Evolutionary conservation across 2,113 vertebrate species (phyloP).

Genomic region (Dryoscopus gambensis): DNA sequence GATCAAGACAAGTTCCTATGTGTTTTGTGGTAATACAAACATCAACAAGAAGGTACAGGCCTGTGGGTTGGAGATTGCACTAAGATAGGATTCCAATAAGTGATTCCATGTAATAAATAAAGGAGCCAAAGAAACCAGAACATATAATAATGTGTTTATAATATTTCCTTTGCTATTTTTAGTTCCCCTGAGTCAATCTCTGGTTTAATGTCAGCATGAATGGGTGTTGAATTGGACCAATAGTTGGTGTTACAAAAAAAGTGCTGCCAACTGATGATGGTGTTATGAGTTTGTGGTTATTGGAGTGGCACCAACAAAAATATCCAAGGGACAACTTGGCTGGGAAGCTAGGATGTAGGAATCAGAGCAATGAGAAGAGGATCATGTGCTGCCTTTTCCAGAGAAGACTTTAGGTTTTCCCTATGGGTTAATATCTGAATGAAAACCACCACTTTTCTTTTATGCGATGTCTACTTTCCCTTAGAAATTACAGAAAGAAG

Average conservation of each 20-base stretch:
- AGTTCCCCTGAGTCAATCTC: not conserved
- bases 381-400: not conserved
- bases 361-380: not conserved
- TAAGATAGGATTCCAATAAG: not conserved
- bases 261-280: fast-evolving
- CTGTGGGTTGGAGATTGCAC: not conserved
- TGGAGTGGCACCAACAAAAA: not conserved
- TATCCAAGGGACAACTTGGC: not conserved
- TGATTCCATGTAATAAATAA: not conserved
- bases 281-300: not conserved
- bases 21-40: not conserved
- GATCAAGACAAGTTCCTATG: not conserved
- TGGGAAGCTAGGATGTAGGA: not conserved
- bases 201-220: not conserved
- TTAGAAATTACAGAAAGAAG: not conserved
- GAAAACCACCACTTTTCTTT: not conserved
- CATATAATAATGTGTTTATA: not conserved
- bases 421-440: not conserved
- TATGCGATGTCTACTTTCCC: not conserved
- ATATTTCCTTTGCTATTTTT: not conserved
- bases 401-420: not conserved
- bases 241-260: not conserved
- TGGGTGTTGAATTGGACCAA: not conserved
- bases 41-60: not conserved
- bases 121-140: not conserved